phyloP scores from a whole-genome alignment of 1,140 invertebrate species.

The Heliconius himera region DNA sequence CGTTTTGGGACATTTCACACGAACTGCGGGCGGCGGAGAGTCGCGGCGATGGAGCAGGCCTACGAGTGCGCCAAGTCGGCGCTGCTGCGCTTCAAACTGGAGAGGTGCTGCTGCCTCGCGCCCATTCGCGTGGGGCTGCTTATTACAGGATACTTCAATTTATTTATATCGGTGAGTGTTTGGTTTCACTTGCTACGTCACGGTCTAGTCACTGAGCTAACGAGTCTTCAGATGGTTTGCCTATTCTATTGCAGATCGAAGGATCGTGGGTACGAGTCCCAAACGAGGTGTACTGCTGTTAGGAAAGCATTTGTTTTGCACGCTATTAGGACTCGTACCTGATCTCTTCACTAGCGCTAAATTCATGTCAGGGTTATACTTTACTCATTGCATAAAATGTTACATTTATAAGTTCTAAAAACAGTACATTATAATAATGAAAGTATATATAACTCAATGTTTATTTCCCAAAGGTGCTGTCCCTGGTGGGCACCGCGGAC shows the following conservation, averaged over 20 bases:
- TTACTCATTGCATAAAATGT: too few relatives aligned
- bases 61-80: conserved; percentile 50
- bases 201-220: too few relatives aligned
- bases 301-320: too few relatives aligned
- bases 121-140: conserved; percentile 55
- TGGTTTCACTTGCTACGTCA: neutral
- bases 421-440: too few relatives aligned
- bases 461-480: conserved; percentile 37
- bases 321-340: too few relatives aligned
- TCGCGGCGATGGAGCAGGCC: conserved; percentile 48
- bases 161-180: conserved; percentile 56
- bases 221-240: too few relatives aligned
- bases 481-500: conserved; percentile 50
- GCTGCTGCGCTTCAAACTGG: conserved; percentile 57
- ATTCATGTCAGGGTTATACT: too few relatives aligned
- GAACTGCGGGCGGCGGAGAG: conserved; percentile 6
- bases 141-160: conserved; percentile 58
- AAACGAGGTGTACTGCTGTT: neutral
- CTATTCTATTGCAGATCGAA: too few relatives aligned
- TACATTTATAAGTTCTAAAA: too few relatives aligned
- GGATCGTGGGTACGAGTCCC: too few relatives aligned
- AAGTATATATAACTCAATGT: neutral
- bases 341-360: too few relatives aligned
- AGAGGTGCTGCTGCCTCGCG: conserved; percentile 56
- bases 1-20: conserved; percentile 48